Evolutionary conservation across 2,888 invertebrate genomes (phyloP), one percentile per base, ranked within the genome.

Genomic region (Arge pagana): DNA sequence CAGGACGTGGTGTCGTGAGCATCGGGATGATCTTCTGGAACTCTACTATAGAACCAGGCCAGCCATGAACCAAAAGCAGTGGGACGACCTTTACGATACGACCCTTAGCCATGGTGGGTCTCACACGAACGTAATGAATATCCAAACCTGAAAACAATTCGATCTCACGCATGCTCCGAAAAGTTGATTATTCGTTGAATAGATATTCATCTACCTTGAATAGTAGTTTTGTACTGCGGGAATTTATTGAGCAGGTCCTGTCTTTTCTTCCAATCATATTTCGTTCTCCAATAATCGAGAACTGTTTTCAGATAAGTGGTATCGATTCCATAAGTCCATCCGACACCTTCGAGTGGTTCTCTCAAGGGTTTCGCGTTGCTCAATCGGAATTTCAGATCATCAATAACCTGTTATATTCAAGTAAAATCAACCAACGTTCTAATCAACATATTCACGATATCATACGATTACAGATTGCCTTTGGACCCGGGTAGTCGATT

Each of bases 1-100:
- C 80, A 0, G 77, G 65, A 4, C 74, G 76, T 0, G 81, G 80
- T 0, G 77, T 79, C 0, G 81, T 85, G 26, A 90, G 70, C 51
- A 83, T 64, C 0, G 90, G 89, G 48, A 90, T 85, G 13, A 89
- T 72, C 49, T 87, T 87, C 67, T 89, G 87, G 72, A 91, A 93
- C 73, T 93, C 92, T 3, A 86, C 81, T 1, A 93, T 75, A 0
- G 89, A 89, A 2, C 92, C 90, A 0, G 93, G 94, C 93, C 93
- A 93, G 15, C 93, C 92, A 61, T 93, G 93, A 11, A 89, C 70
- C 37, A 94, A 51, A 3, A 93, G 71, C 7, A 94, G 58, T 0
- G 93, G 90, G 1, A 87, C 60, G 2, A 85, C 80, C 60, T 77
- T 77, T 26, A 79, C n/a, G 33, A 76, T 76, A 59, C 68, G 65